Conservation (phyloP, 2,888 invertebrate species). For the Drosophila fungiperda region DNA sequence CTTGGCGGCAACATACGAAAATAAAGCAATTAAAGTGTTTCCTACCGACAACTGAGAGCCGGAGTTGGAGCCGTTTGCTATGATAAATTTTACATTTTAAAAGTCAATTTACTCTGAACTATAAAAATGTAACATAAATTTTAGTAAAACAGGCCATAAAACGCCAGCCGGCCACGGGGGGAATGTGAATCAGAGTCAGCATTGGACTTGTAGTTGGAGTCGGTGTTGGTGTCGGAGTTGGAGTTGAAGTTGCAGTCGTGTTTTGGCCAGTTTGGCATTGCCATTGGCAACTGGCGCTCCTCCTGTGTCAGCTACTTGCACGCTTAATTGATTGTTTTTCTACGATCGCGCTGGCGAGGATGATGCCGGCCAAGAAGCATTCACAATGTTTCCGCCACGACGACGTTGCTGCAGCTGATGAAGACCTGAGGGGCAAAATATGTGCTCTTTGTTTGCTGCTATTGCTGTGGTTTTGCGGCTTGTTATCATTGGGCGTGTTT, state of each 20-base stretch:
- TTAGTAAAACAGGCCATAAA: constrained; percentile 78
- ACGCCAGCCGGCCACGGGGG: constrained; percentile 46
- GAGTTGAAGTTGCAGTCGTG: constrained; percentile 8
- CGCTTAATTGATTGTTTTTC: constrained; percentile 83
- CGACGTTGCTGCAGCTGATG: constrained; percentile 55
- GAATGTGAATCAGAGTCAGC: constrained; percentile 19
- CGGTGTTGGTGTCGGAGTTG: not conserved
- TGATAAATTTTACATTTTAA: constrained; percentile 84
- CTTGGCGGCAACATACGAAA: constrained; percentile 40
- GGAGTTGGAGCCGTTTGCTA: constrained; percentile 57
- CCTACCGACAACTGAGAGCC: constrained; percentile 39
- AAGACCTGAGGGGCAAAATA: constrained; percentile 84
- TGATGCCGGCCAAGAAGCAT: constrained; percentile 32
- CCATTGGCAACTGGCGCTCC: constrained; percentile 72
- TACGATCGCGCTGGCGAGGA: constrained; percentile 64
- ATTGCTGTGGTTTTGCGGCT: constrained; percentile 58
- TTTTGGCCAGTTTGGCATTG: constrained; percentile 36
- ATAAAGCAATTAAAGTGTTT: constrained; percentile 68
- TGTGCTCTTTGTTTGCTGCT: constrained; percentile 39
- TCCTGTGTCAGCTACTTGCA: constrained; percentile 75
- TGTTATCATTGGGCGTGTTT: constrained; percentile 85
- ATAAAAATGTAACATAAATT: constrained; percentile 84
- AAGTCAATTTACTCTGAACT: constrained; percentile 85
- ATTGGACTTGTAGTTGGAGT: constrained; percentile 3
- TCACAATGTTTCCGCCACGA: constrained; percentile 46